Conservation (phyloP, 2,888 invertebrate genomes). For the Amaurobius ferox region DNA sequence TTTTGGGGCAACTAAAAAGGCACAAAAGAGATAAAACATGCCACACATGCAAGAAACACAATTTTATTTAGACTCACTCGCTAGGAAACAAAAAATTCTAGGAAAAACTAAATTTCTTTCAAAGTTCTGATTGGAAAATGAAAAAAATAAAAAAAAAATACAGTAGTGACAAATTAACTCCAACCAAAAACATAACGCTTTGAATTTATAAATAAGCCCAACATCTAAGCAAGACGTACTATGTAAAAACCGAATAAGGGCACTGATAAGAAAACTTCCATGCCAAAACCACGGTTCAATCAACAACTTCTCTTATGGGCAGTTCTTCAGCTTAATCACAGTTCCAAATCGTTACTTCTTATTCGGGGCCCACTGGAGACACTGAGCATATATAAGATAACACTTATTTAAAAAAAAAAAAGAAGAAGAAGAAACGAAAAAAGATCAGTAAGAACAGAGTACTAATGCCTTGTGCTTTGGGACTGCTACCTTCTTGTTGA, state of each 20-base stretch:
- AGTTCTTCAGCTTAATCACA: slow-evolving; percentile 19
- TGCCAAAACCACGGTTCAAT: slow-evolving; percentile 5
- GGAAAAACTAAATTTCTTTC: no score
- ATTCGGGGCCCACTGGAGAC: slow-evolving; percentile 2
- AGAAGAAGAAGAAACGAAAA: background rate
- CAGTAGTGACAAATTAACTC: background rate
- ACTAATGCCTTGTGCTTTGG: slow-evolving; percentile 24
- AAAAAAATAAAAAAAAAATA: no score
- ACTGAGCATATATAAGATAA: background rate
- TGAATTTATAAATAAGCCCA: no score
- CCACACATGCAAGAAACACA: no score
- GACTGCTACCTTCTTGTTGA: background rate
- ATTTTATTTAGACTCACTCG: no score
- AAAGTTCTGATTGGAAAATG: no score
- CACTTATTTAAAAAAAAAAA: slow-evolving; percentile 13
- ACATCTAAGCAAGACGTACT: no score
- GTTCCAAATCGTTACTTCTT: slow-evolving; percentile 21
- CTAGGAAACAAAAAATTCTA: no score
- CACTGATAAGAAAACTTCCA: background rate
- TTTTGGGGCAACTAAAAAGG: no score
- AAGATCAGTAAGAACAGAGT: slow-evolving; percentile 16
- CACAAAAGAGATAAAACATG: no score
- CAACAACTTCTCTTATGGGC: background rate
- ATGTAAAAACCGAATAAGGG: background rate
- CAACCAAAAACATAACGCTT: background rate